phyloP scores from a whole-genome alignment of 2,888 invertebrate genomes.

The Scaeva pyrastri region DNA sequence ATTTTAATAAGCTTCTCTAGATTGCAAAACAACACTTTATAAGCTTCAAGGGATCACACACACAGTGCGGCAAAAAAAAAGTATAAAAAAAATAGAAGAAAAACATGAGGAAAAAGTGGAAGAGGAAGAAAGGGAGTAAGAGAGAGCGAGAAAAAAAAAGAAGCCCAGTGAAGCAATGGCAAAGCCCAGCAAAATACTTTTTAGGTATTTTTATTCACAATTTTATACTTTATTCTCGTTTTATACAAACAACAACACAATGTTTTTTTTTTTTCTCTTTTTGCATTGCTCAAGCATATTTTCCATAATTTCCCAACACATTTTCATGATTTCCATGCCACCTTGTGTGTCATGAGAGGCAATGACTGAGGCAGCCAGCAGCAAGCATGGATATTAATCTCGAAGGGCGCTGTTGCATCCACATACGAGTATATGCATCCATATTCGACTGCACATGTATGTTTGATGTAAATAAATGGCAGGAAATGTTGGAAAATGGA shows the following conservation, averaged over 20 bases:
- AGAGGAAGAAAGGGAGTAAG: not conserved
- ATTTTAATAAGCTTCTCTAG: slow-evolving; percentile 27
- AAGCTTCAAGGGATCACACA: slow-evolving; percentile 21
- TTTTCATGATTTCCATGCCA: slow-evolving; percentile 48
- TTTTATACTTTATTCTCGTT: not conserved
- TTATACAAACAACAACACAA: not conserved
- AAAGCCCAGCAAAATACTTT: not conserved
- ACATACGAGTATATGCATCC: not conserved
- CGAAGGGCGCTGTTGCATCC: slow-evolving; percentile 68
- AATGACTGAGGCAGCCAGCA: not conserved
- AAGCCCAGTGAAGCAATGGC: slow-evolving; percentile 8
- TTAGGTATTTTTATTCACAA: slow-evolving; percentile 11
- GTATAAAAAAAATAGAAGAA: not conserved
- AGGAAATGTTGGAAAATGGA: slow-evolving; percentile 31
- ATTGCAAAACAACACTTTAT: slow-evolving; percentile 37
- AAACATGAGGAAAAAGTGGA: not conserved
- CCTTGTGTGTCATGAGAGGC: slow-evolving; percentile 8
- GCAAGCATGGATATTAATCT: slow-evolving; percentile 34
- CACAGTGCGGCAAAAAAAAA: not conserved
- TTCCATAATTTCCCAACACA: slow-evolving; percentile 42
- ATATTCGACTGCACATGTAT: no score
- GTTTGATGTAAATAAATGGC: slow-evolving; percentile 8
- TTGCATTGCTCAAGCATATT: slow-evolving; percentile 12
- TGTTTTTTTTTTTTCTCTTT: slow-evolving; percentile 9
- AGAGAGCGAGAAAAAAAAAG: not conserved